Conservation (phyloP, 1,140 invertebrate genomes). For the Brachionus manjavacas region DNA sequence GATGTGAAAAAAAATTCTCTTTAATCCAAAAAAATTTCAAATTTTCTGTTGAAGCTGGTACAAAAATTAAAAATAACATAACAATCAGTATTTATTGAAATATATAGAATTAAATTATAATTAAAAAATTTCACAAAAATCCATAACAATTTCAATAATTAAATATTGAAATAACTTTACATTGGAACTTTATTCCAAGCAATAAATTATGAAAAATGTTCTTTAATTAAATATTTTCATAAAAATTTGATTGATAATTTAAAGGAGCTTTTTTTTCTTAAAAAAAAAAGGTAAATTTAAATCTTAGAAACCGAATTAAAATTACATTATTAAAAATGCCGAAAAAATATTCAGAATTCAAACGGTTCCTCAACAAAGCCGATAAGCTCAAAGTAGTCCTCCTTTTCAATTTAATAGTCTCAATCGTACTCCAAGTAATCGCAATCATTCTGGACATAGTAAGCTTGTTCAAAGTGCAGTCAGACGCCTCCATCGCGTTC, state of each 20-base stretch:
- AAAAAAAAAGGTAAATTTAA: background rate
- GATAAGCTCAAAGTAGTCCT: background rate
- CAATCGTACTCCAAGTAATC: background rate
- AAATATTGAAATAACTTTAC: background rate
- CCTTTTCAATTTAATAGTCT: background rate
- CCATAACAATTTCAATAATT: background rate
- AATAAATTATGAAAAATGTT: background rate
- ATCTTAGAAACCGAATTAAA: background rate
- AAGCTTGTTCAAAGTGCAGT: background rate
- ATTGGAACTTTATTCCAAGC: background rate
- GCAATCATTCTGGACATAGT: background rate
- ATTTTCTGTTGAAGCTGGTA: no score
- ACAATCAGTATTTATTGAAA: background rate
- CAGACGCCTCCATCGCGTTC: background rate
- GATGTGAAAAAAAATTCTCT: no score
- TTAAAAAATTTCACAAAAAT: background rate
- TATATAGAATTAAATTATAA: background rate
- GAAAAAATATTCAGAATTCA: background rate
- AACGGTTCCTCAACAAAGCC: background rate
- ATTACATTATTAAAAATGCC: background rate
- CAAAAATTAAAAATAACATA: no score
- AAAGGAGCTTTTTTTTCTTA: background rate
- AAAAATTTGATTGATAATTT: background rate
- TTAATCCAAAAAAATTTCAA: no score
- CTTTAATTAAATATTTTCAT: background rate